phyloP scores from a whole-genome alignment of 2,113 vertebrate genomes.

The Noctilio leporinus region DNA sequence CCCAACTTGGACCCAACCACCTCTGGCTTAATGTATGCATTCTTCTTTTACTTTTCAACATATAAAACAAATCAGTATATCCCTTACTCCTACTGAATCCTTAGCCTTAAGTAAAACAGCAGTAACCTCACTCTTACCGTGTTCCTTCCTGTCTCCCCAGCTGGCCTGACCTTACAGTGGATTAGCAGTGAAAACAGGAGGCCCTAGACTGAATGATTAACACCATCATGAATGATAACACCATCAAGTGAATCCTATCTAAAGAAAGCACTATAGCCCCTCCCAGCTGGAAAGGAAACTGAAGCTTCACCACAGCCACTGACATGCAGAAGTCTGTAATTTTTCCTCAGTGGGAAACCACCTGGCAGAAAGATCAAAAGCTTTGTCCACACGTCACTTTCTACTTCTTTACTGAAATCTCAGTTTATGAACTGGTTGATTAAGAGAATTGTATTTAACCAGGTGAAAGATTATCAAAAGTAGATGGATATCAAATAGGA shows the following conservation, averaged over 20 bases:
- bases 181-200: slow-evolving; percentile 3
- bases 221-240: neutral
- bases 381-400: neutral
- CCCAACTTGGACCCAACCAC: neutral
- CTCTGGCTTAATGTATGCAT: neutral
- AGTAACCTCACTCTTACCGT: neutral
- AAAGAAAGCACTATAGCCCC: neutral
- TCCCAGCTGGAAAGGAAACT: neutral
- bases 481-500: neutral
- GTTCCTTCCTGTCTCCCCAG: neutral
- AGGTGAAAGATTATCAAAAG: slow-evolving; percentile 31
- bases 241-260: neutral
- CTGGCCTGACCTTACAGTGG: neutral
- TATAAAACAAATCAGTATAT: neutral
- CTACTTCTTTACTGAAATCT: slow-evolving; percentile 28
- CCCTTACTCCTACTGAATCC: neutral
- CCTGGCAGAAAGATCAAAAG: slow-evolving; percentile 34
- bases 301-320: neutral
- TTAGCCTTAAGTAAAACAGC: neutral
- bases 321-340: neutral
- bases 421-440: slow-evolving; percentile 7
- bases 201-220: neutral
- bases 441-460: neutral
- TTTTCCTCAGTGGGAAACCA: neutral
- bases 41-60: neutral